Evolutionary conservation across 2,113 vertebrate genomes (phyloP).

Genomic region (Sceloporus undulatus): DNA sequence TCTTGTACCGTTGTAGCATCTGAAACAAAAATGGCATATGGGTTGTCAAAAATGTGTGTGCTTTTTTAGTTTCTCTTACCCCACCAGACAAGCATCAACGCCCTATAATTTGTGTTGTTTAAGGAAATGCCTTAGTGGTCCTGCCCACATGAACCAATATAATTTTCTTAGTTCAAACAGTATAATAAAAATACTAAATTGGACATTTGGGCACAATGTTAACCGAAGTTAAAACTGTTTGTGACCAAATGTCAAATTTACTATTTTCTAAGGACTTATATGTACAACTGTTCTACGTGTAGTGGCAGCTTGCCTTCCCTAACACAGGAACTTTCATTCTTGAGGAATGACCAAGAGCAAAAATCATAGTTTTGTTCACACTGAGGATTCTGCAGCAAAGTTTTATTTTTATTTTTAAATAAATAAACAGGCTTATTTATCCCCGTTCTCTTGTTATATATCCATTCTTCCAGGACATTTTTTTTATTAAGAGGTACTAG

Average conservation of each 20-base stretch:
- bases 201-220: not conserved
- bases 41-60: not conserved
- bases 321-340: not conserved
- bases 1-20: not conserved
- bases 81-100: not conserved
- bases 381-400: too few species aligned
- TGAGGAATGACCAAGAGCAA: not conserved
- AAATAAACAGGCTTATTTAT: not conserved
- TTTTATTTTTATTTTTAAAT: not conserved
- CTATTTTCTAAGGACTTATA: fast-evolving
- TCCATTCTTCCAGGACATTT: not conserved
- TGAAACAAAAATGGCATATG: slow-evolving; percentile 4
- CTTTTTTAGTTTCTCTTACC: not conserved
- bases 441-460: too few species aligned
- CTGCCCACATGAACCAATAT: slow-evolving; percentile 17
- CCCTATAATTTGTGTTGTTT: not conserved
- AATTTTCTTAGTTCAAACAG: not conserved
- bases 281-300: not conserved
- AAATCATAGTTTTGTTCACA: not conserved
- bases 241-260: not conserved
- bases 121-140: not conserved
- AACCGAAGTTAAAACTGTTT: not conserved
- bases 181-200: slow-evolving; percentile 19
- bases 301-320: not conserved
- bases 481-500: not conserved